Percentiles rank a stretch among this genome's conserved stretches.
Evolutionary conservation across 2,888 invertebrate species (phyloP).

Genomic region (Chrysopilus asiliformis): DNA sequence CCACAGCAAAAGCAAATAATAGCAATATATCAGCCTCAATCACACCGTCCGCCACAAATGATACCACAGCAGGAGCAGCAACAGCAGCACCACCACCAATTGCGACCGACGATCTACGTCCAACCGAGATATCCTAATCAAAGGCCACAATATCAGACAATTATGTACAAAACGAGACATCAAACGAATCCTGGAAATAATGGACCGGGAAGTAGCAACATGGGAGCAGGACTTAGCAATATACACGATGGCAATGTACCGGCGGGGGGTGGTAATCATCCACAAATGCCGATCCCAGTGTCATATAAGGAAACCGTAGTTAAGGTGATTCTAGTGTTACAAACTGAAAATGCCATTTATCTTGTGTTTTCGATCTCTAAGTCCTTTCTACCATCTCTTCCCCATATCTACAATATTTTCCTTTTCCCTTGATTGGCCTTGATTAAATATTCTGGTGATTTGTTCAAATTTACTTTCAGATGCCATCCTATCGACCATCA

Average conservation of each 20-base stretch:
- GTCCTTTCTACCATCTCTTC: no score
- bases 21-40: constrained; percentile 20
- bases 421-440: no score
- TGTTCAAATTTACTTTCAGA: no score
- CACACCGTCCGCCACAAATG: constrained; percentile 10
- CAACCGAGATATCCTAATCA: constrained; percentile 6
- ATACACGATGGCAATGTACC: no score
- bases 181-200: constrained; percentile 5
- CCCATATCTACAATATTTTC: no score
- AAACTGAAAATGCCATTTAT: no score
- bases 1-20: constrained; percentile 26
- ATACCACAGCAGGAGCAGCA: constrained; percentile 6
- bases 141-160: constrained; percentile 10
- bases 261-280: background rate
- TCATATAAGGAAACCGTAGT: constrained; percentile 11
- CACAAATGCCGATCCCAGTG: constrained; percentile 8
- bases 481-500: no score
- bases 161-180: constrained; percentile 12
- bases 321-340: no score
- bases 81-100: constrained; percentile 15
- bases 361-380: no score
- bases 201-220: background rate
- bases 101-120: constrained; percentile 10
- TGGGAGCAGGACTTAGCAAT: no score
- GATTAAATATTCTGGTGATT: no score